Percentiles rank a stretch among this genome's conserved stretches.
phyloP scores from a whole-genome alignment of 2,888 invertebrate genomes.

The Epinotia demarniana region DNA sequence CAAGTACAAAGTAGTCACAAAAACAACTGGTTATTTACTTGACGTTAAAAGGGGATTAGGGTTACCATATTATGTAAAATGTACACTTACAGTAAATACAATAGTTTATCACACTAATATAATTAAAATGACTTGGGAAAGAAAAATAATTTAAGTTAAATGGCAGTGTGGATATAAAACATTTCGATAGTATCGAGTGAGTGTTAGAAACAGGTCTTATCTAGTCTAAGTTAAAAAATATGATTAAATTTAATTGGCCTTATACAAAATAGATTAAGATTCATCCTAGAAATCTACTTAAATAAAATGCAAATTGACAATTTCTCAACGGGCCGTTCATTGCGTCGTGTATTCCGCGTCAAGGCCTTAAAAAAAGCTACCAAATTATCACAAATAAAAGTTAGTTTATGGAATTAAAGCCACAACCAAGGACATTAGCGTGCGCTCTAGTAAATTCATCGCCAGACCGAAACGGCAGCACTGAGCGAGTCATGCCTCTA shows the following conservation, averaged over 20 bases:
- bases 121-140: slow-evolving; percentile 53
- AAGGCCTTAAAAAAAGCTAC: slow-evolving; percentile 42
- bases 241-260: slow-evolving; percentile 40
- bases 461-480: slow-evolving; percentile 47
- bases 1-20: slow-evolving; percentile 61
- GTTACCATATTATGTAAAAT: slow-evolving; percentile 64
- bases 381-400: slow-evolving; percentile 42
- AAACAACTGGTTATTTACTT: slow-evolving; percentile 60
- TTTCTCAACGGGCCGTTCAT: slow-evolving; percentile 31
- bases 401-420: slow-evolving; percentile 62
- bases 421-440: slow-evolving; percentile 59
- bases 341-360: slow-evolving; percentile 32
- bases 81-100: slow-evolving; percentile 70
- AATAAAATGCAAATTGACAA: slow-evolving; percentile 41
- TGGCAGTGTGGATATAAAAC: slow-evolving; percentile 56
- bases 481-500: slow-evolving; percentile 47
- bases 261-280: slow-evolving; percentile 39
- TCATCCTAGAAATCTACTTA: slow-evolving; percentile 36
- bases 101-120: slow-evolving; percentile 57
- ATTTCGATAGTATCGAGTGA: slow-evolving; percentile 34
- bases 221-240: slow-evolving; percentile 39
- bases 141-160: slow-evolving; percentile 56
- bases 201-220: slow-evolving; percentile 36
- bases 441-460: slow-evolving; percentile 51
- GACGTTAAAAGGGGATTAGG: slow-evolving; percentile 53